These are phyloP conservation scores for Ceriagrion tenellum DNA, from an alignment of 2,888 invertebrate species.

Conservation along the genomic window DNA sequence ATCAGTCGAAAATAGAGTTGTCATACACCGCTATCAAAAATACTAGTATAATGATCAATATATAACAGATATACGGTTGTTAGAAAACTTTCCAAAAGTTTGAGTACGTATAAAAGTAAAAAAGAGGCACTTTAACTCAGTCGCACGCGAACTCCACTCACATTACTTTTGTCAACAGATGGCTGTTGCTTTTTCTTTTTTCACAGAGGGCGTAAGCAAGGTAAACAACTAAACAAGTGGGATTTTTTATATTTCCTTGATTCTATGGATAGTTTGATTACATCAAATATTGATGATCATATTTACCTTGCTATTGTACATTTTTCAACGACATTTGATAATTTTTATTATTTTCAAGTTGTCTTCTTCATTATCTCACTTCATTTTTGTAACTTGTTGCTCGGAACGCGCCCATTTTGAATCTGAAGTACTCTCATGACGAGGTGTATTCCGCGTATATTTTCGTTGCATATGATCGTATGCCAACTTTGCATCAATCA, in stretches of 20 bases:
- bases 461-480: too few relatives aligned
- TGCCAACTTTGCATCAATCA: too few relatives aligned
- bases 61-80: background rate
- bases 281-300: background rate
- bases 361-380: too few relatives aligned
- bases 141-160: background rate
- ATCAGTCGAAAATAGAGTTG: background rate
- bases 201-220: conserved; percentile 59
- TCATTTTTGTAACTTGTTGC: background rate
- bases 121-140: background rate
- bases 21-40: conserved; percentile 9
- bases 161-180: conserved; percentile 52
- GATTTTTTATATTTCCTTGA: background rate
- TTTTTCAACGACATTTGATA: background rate
- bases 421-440: background rate
- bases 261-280: too few relatives aligned
- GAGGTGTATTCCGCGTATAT: too few relatives aligned
- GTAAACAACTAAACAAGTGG: background rate
- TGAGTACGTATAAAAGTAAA: conserved; percentile 1
- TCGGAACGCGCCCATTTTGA: background rate
- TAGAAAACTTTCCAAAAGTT: background rate
- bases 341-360: background rate
- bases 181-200: conserved; percentile 45
- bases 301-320: background rate
- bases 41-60: background rate